Percentiles rank a stretch among this genome's conserved stretches.
These are phyloP conservation scores for Thaleichthys pacificus DNA, from an alignment of 2,797 vertebrate genomes.

Conservation along the genomic window DNA sequence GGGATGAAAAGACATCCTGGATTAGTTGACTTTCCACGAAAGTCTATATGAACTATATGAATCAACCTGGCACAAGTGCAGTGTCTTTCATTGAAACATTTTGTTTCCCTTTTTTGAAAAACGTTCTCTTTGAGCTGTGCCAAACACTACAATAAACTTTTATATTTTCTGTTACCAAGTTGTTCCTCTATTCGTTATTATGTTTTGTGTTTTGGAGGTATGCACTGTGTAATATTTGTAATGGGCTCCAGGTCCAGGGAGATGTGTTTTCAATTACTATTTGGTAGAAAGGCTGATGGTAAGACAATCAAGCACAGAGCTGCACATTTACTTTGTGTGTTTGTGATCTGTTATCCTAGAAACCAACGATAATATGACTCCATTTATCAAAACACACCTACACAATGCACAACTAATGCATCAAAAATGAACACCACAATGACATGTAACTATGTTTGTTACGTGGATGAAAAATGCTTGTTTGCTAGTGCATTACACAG, in stretches of 20 bases:
- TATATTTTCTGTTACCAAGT: constrained; percentile 41
- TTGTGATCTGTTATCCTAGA: not conserved
- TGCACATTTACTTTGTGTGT: constrained; percentile 42
- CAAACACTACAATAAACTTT: constrained; percentile 65
- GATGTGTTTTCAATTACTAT: constrained; percentile 77
- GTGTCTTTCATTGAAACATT: constrained; percentile 61
- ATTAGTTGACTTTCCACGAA: constrained; percentile 64
- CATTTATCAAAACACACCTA: not conserved
- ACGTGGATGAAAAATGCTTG: constrained; percentile 3
- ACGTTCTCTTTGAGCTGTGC: constrained; percentile 64
- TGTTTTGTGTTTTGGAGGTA: constrained; percentile 66
- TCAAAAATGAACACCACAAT: constrained; percentile 1
- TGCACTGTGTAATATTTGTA: constrained; percentile 64
- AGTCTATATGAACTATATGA: constrained; percentile 67
- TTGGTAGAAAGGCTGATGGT: constrained; percentile 69
- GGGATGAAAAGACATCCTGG: constrained; percentile 63
- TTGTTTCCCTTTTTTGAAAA: constrained; percentile 57
- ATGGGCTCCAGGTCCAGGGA: constrained; percentile 63
- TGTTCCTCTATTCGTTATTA: constrained; percentile 66
- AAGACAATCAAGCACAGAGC: constrained; percentile 67
- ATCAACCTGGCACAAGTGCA: constrained; percentile 58
- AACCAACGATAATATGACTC: not conserved
- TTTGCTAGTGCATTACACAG: constrained; percentile 12
- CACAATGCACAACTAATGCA: not conserved
- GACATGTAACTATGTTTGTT: not conserved